Percentiles rank a stretch among this genome's conserved stretches.
Evolutionary conservation across 1,140 invertebrate genomes (phyloP).

Genomic region (Halictus rubicundus): DNA sequence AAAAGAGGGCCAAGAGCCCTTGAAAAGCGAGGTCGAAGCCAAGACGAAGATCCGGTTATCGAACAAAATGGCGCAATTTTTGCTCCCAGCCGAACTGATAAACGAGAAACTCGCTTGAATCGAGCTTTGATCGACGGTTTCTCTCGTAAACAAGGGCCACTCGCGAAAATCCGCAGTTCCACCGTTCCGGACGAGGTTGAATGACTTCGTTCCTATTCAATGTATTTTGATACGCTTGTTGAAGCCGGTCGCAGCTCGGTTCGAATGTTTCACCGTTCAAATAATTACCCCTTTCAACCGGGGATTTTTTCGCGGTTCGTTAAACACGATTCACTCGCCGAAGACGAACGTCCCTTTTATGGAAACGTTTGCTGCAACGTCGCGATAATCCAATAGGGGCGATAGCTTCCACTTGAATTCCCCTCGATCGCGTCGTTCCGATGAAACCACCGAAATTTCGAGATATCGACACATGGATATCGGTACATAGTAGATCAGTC

Average conservation of each 20-base stretch:
- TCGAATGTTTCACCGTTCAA: slow-evolving; percentile 7
- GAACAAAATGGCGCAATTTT: neutral
- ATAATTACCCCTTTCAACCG: slow-evolving; percentile 19
- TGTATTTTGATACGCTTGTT: slow-evolving; percentile 30
- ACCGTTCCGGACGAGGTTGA: neutral
- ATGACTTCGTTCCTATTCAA: neutral
- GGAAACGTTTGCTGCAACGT: neutral
- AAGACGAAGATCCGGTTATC: neutral
- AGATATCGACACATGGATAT: too few relatives aligned
- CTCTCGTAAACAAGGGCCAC: neutral
- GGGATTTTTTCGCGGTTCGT: slow-evolving; percentile 13
- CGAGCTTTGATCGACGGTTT: neutral
- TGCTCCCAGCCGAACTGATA: neutral
- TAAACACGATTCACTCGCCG: slow-evolving; percentile 28
- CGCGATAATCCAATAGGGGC: slow-evolving; percentile 4
- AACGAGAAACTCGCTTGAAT: neutral
- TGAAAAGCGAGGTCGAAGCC: too few relatives aligned
- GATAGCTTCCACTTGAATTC: neutral
- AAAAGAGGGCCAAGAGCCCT: too few relatives aligned
- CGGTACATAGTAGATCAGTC: too few relatives aligned
- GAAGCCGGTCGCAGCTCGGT: neutral
- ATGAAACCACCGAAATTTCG: too few relatives aligned
- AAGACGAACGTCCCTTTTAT: neutral
- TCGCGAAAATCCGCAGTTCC: neutral
- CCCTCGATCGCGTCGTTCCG: neutral